A percentile compares a stretch with the other conserved stretches of the same genome.
Conservation (phyloP, 2,888 invertebrate species). For the Pseudococcus longispinus region DNA sequence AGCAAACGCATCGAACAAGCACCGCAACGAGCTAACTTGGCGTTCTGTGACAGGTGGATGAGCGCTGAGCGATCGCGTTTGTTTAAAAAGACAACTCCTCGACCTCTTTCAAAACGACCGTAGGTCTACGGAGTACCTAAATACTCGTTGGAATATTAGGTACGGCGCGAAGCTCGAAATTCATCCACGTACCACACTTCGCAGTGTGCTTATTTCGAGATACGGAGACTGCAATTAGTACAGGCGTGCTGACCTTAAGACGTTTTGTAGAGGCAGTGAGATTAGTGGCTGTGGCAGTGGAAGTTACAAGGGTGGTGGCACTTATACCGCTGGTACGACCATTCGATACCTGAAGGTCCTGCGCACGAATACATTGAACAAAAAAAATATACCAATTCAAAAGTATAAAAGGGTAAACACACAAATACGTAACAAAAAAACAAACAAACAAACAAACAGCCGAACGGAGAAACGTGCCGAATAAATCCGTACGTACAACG, state of each 20-base stretch:
- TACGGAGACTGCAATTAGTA: neutral
- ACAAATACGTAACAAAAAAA: no score
- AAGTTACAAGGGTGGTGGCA: slow-evolving; percentile 58
- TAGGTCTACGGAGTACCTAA: no score
- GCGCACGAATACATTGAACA: slow-evolving; percentile 4
- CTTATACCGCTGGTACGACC: slow-evolving; percentile 40
- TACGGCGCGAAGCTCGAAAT: no score
- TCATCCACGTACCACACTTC: no score
- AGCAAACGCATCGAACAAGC: neutral
- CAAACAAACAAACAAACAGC: no score
- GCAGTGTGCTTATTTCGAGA: no score
- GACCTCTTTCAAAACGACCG: no score
- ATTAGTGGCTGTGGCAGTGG: slow-evolving; percentile 61
- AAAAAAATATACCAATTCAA: neutral
- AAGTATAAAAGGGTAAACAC: neutral
- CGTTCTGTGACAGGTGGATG: neutral
- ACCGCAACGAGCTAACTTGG: neutral
- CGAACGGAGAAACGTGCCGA: no score
- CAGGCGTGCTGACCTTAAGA: slow-evolving; percentile 65
- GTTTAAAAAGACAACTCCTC: no score
- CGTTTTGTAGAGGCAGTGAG: slow-evolving; percentile 65
- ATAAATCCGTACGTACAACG: no score
- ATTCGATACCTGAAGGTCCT: slow-evolving; percentile 42
- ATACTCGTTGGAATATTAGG: no score
- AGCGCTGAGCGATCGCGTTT: neutral